Evolutionary conservation across 2,888 invertebrate genomes (phyloP).

Genomic region (Bruchidius siliquastri): DNA sequence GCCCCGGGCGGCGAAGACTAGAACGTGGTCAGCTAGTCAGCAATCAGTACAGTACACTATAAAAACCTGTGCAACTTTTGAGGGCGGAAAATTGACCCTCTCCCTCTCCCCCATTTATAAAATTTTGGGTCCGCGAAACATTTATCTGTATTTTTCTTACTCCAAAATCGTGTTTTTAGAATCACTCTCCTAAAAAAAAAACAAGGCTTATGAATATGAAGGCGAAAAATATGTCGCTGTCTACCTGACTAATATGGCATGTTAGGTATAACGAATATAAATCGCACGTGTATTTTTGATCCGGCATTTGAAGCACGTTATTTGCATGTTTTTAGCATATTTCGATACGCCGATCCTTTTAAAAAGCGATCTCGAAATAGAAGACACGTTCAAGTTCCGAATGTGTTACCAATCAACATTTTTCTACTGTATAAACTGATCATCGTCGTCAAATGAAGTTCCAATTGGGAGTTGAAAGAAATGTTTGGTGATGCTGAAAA

Average conservation of each 20-base stretch:
- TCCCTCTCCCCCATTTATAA: no score
- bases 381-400: background rate
- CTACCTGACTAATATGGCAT: background rate
- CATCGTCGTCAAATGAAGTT: background rate
- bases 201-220: no score
- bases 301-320: background rate
- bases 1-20: no score
- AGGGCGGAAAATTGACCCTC: no score
- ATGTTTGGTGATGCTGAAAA: background rate
- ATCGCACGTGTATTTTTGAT: background rate
- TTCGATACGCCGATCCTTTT: background rate
- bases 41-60: no score
- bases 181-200: no score
- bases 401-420: background rate
- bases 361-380: background rate
- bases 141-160: no score
- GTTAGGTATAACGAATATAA: background rate
- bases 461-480: background rate
- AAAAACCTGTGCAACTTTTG: no score
- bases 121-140: no score
- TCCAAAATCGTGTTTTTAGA: no score
- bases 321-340: background rate
- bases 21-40: no score
- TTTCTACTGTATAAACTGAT: background rate
- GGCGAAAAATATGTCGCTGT: no score